A percentile compares a stretch with the other conserved stretches of the same genome.
phyloP scores from a whole-genome alignment of 1,140 invertebrate genomes.

The Drosophila sechellia region DNA sequence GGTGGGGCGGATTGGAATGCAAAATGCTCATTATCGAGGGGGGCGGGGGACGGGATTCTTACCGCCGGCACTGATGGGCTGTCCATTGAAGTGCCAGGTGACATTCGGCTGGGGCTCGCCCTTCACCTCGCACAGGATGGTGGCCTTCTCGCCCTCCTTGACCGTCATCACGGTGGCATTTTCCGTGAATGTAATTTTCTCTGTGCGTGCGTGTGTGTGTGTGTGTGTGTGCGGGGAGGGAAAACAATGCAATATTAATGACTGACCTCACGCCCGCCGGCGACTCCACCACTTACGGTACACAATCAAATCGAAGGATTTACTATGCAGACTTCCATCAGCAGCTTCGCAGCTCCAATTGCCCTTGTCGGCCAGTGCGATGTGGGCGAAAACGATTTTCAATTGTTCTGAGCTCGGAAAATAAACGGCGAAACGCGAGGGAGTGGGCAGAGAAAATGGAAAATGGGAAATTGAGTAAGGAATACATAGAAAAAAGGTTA shows the following conservation, averaged over 20 bases:
- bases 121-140: slow-evolving; percentile 85
- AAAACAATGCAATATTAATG: slow-evolving; percentile 79
- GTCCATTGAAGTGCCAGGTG: slow-evolving; percentile 85
- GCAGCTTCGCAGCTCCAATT: slow-evolving; percentile 81
- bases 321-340: slow-evolving; percentile 70
- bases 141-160: slow-evolving; percentile 84
- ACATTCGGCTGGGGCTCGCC: slow-evolving; percentile 86
- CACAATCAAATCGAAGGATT: slow-evolving; percentile 84
- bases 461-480: slow-evolving; percentile 51
- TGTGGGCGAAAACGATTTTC: slow-evolving; percentile 84
- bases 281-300: slow-evolving; percentile 80
- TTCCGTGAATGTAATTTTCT: slow-evolving; percentile 85
- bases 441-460: slow-evolving; percentile 21
- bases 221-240: neutral
- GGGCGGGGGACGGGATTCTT: slow-evolving; percentile 17
- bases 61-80: slow-evolving; percentile 74
- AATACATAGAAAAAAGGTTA: slow-evolving; percentile 47
- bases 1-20: slow-evolving; percentile 21
- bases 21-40: slow-evolving; percentile 61
- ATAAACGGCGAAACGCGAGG: slow-evolving; percentile 32
- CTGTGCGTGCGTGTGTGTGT: slow-evolving; percentile 42
- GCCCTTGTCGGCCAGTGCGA: slow-evolving; percentile 81
- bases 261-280: slow-evolving; percentile 27
- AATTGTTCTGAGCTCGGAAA: slow-evolving; percentile 63
- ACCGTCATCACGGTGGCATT: slow-evolving; percentile 84